Percentiles rank a stretch among this genome's conserved stretches.
phyloP scores from a whole-genome alignment of 37 sponge, comb jelly and placozoan species.

The Amphimedon queenslandica region DNA sequence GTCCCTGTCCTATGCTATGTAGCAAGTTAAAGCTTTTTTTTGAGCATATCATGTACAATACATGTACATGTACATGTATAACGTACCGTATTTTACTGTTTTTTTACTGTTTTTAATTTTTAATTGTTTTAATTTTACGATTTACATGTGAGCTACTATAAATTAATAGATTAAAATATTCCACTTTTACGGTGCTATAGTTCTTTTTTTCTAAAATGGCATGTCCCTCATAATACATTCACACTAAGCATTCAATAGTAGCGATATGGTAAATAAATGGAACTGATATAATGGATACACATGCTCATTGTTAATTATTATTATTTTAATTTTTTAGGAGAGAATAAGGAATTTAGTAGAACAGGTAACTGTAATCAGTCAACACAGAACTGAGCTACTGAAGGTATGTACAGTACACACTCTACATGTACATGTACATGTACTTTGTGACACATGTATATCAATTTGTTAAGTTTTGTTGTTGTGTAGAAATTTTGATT shows the following conservation, averaged over 20 bases:
- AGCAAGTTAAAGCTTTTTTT: background rate
- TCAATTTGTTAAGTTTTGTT: too few species aligned
- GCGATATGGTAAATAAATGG: too few species aligned
- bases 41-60: background rate
- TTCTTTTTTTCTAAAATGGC: background rate
- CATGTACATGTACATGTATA: slow-evolving; percentile 4
- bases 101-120: background rate
- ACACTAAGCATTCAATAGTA: too few species aligned
- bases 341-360: slow-evolving; percentile 56
- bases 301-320: background rate
- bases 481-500: too few species aligned
- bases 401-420: too few species aligned
- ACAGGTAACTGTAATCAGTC: slow-evolving; percentile 64
- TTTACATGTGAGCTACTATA: background rate
- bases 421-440: too few species aligned
- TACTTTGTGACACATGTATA: too few species aligned
- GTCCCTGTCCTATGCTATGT: too few species aligned
- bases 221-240: background rate
- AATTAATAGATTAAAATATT: too few species aligned
- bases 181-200: too few species aligned
- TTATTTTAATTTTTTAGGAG: slow-evolving; percentile 25
- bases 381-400: slow-evolving; percentile 56
- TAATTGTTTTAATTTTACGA: too few species aligned
- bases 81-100: background rate
- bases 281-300: background rate